A percentile compares a stretch with the other conserved stretches of the same genome.
phyloP scores from a whole-genome alignment of 2,888 invertebrate genomes.

The Cephus sareptanus region DNA sequence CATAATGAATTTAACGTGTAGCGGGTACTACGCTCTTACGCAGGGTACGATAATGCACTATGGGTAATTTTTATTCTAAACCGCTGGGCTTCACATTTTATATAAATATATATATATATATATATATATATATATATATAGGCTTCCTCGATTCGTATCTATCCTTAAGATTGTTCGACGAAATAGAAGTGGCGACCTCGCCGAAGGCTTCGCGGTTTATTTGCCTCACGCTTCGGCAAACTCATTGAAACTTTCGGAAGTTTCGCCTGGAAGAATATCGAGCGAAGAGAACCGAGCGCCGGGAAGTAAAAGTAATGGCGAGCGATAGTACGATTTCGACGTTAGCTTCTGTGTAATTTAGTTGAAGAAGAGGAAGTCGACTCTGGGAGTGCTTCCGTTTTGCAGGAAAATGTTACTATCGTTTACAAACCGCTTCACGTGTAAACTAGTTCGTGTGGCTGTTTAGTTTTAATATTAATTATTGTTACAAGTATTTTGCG shows the following conservation, averaged over 20 bases:
- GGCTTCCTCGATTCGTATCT: not conserved
- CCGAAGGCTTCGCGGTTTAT: not conserved
- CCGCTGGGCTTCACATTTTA: not conserved
- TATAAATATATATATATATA: not conserved
- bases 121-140: not conserved
- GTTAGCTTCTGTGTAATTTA: not conserved
- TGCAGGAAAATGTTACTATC: not conserved
- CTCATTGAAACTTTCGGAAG: not conserved
- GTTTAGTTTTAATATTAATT: not conserved
- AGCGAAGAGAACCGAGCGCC: not conserved
- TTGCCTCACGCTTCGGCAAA: not conserved
- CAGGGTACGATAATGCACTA: not conserved
- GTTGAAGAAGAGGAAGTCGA: not conserved
- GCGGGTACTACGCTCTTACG: not conserved
- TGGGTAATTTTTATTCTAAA: not conserved
- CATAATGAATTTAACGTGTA: not conserved
- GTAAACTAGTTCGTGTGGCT: not conserved
- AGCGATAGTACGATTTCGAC: not conserved
- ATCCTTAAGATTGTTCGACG: not conserved
- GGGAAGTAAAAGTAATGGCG: not conserved
- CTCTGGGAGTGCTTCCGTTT: not conserved
- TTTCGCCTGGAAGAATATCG: not conserved
- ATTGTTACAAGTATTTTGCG: not conserved
- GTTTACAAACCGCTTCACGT: not conserved
- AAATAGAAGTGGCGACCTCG: not conserved